Conservation (phyloP, 2,888 invertebrate genomes). For the Drosophila trichaetosa region DNA sequence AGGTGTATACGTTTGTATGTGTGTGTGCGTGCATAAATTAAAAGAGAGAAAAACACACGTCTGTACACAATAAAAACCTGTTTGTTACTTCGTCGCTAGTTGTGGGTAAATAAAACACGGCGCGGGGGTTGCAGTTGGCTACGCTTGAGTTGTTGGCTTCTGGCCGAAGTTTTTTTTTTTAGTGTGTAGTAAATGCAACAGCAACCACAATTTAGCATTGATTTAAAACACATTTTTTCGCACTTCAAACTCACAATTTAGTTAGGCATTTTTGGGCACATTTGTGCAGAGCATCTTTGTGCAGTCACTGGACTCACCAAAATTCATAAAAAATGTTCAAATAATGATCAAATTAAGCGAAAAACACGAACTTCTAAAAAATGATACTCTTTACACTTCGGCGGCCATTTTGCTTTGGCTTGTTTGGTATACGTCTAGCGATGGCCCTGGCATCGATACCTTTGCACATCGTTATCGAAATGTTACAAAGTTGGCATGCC, state of each 20-base stretch:
- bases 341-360: constrained; percentile 73
- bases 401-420: constrained; percentile 71
- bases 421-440: constrained; percentile 59
- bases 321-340: constrained; percentile 72
- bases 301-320: constrained; percentile 68
- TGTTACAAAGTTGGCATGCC: constrained; percentile 35
- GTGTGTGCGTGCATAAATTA: constrained; percentile 73
- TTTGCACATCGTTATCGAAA: constrained; percentile 1
- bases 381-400: constrained; percentile 64
- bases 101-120: constrained; percentile 50
- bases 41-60: constrained; percentile 71
- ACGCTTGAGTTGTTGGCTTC: constrained; percentile 51
- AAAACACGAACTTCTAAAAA: constrained; percentile 76
- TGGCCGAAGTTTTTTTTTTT: constrained; percentile 60
- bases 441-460: constrained; percentile 27
- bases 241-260: constrained; percentile 19
- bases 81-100: constrained; percentile 68
- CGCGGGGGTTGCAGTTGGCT: constrained; percentile 57
- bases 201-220: constrained; percentile 33
- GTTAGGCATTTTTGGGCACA: background rate
- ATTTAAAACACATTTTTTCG: constrained; percentile 37
- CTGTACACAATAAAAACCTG: constrained; percentile 78
- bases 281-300: background rate
- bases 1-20: constrained; percentile 32
- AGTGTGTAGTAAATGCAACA: constrained; percentile 52